phyloP scores from a whole-genome alignment of 2,888 invertebrate genomes.

The Zaprionus obscuricornis region DNA sequence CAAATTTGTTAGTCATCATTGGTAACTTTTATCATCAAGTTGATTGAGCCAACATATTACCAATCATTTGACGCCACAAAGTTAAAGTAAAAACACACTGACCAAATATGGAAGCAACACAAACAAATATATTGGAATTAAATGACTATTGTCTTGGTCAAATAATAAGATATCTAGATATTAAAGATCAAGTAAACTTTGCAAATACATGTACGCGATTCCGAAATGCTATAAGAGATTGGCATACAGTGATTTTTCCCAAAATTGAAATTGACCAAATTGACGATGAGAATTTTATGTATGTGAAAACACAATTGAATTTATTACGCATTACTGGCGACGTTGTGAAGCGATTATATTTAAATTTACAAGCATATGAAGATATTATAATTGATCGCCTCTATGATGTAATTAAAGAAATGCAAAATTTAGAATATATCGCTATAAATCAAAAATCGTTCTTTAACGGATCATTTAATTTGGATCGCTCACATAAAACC shows the following conservation, averaged over 20 bases:
- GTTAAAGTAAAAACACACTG: too few species aligned
- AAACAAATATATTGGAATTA: conserved; percentile 20
- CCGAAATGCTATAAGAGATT: conserved; percentile 11
- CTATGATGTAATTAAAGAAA: conserved; percentile 12
- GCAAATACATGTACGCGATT: conserved; percentile 18
- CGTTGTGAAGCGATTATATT: conserved; percentile 6
- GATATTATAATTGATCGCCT: neutral
- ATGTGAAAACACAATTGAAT: conserved; percentile 6
- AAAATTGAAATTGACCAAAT: conserved; percentile 2
- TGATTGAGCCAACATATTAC: too few species aligned
- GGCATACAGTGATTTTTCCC: conserved; percentile 20
- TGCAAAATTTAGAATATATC: conserved; percentile 25
- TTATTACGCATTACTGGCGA: conserved; percentile 20
- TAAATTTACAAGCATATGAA: conserved; percentile 8
- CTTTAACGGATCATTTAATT: neutral
- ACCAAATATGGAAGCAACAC: neutral
- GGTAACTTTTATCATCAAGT: neutral
- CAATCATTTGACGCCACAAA: neutral
- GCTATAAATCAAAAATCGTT: conserved; percentile 2
- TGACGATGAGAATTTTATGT: neutral
- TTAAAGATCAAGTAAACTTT: conserved; percentile 25
- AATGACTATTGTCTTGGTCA: conserved; percentile 32
- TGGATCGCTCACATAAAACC: conserved; percentile 1
- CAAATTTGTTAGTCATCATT: conserved; percentile 16
- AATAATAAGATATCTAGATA: conserved; percentile 14